phyloP scores from a whole-genome alignment of 1,140 invertebrate genomes.

The Zophobas morio region DNA sequence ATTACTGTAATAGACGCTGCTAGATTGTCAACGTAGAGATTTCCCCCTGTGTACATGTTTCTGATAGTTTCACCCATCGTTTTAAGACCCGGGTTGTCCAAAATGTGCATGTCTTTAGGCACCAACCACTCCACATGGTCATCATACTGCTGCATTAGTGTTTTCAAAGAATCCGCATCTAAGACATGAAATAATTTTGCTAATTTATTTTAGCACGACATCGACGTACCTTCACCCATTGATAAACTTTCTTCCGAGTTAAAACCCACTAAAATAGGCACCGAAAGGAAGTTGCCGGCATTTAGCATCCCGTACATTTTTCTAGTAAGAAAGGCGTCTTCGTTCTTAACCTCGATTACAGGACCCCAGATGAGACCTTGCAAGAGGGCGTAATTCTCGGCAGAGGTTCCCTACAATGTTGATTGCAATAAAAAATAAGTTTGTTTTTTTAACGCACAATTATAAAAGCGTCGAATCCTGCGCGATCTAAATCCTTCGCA shows the following conservation, averaged over 20 bases:
- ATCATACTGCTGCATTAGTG: background rate
- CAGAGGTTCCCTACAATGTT: too few species aligned
- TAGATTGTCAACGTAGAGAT: background rate
- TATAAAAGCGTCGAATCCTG: background rate
- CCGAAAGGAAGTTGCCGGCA: slow-evolving; percentile 12
- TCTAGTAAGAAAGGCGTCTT: slow-evolving; percentile 19
- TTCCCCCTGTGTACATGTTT: slow-evolving; percentile 12
- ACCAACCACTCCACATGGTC: slow-evolving; percentile 17
- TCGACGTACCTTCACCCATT: background rate
- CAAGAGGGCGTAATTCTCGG: background rate
- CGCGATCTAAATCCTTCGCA: slow-evolving; percentile 41
- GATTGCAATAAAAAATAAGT: too few species aligned
- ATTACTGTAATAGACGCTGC: slow-evolving; percentile 11
- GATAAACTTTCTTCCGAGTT: slow-evolving; percentile 25
- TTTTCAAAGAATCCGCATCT: background rate
- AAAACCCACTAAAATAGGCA: slow-evolving; percentile 32
- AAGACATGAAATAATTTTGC: background rate
- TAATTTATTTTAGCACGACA: too few species aligned
- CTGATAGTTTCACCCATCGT: slow-evolving; percentile 6
- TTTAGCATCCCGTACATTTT: slow-evolving; percentile 17
- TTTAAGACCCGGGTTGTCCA: slow-evolving; percentile 1
- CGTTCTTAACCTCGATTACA: slow-evolving; percentile 16
- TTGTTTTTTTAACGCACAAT: too few species aligned
- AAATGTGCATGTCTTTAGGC: slow-evolving; percentile 3
- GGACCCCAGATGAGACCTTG: slow-evolving; percentile 22